These are phyloP conservation scores for Muraenolepis orangiensis DNA, from an alignment of 2,797 vertebrate species.

Conservation along the genomic window DNA sequence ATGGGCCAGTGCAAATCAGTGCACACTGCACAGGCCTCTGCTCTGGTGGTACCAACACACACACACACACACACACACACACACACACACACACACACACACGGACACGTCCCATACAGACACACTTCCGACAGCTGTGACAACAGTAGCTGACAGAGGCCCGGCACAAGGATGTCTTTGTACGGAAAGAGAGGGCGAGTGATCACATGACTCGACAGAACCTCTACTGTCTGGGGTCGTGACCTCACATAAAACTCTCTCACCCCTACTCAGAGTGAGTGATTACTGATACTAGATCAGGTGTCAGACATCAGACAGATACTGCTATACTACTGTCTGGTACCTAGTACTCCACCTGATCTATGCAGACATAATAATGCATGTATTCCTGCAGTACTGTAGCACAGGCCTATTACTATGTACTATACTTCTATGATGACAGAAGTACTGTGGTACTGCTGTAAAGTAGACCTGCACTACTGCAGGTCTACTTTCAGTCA, in stretches of 20 bases:
- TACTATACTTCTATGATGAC: background rate
- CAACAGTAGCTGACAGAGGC: background rate
- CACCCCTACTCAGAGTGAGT: background rate
- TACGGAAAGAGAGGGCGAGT: background rate
- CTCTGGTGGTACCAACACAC: background rate
- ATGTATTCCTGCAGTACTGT: background rate
- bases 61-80: background rate
- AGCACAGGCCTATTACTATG: background rate
- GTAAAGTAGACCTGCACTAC: background rate
- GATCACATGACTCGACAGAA: background rate
- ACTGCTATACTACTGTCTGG: background rate
- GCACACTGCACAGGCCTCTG: background rate
- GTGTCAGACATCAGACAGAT: background rate
- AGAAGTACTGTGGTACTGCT: background rate
- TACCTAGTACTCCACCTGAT: background rate
- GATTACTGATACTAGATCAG: background rate
- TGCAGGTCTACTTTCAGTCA: too few relatives aligned
- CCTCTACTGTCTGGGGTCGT: background rate
- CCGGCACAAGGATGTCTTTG: background rate
- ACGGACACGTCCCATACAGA: too few relatives aligned
- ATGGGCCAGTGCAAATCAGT: background rate
- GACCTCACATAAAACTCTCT: background rate
- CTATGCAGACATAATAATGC: background rate
- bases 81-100: conserved; percentile 7
- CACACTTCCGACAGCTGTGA: conserved; percentile 10